Percentiles rank a stretch among this genome's conserved stretches.
These are phyloP conservation scores for Tetraodon nigroviridis DNA, from an alignment of 2,113 vertebrate genomes.

Conservation along the genomic window DNA sequence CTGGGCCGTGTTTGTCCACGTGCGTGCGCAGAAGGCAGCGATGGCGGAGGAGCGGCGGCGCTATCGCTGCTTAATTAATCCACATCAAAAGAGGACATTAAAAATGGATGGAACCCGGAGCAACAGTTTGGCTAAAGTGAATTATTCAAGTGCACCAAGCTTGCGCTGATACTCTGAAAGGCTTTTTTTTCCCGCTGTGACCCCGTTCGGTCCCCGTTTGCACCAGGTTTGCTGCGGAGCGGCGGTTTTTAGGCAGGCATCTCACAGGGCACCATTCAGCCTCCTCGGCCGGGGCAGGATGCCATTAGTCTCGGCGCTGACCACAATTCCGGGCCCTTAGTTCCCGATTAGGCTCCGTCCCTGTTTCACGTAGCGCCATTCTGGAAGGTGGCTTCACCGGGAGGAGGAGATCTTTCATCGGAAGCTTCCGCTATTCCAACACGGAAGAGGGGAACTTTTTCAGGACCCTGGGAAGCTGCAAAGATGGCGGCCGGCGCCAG, in stretches of 20 bases:
- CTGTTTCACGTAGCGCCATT: conserved; percentile 71
- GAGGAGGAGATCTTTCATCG: conserved; percentile 63
- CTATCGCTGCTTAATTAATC: conserved; percentile 77
- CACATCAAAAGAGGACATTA: conserved; percentile 79
- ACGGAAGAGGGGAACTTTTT: not conserved
- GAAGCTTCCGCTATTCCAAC: conserved; percentile 42
- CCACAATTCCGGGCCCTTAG: conserved; percentile 68
- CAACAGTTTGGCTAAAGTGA: conserved; percentile 77
- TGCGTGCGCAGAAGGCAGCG: conserved; percentile 32
- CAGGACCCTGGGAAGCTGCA: not conserved
- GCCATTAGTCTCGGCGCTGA: conserved; percentile 67
- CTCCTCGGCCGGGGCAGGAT: conserved; percentile 54
- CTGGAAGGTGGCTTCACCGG: conserved; percentile 60
- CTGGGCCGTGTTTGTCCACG: conserved; percentile 33
- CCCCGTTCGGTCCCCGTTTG: conserved; percentile 62
- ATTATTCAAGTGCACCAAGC: conserved; percentile 70
- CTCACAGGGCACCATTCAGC: conserved; percentile 42
- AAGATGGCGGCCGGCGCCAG: too few relatives aligned
- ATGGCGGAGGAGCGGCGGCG: conserved; percentile 62
- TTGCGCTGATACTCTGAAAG: conserved; percentile 66
- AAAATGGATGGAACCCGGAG: conserved; percentile 75
- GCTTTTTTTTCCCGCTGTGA: conserved; percentile 20
- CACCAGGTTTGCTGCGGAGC: conserved; percentile 39
- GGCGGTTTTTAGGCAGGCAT: conserved; percentile 66
- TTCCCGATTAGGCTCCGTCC: conserved; percentile 68